phyloP scores from a whole-genome alignment of 2,113 vertebrate genomes.

The Cnemophilus loriae region DNA sequence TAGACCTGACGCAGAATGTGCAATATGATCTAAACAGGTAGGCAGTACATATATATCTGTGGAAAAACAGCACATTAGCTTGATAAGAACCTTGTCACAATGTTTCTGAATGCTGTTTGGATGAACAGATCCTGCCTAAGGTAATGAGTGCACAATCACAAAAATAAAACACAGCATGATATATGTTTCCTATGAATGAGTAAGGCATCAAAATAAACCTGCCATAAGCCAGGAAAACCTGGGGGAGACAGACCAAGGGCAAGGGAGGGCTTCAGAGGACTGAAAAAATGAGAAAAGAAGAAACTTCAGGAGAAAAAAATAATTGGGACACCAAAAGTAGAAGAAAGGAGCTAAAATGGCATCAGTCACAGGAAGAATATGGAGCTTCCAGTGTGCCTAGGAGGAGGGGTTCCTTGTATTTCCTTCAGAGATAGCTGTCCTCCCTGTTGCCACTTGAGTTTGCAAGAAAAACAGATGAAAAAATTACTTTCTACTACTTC shows the following conservation, averaged over 20 bases:
- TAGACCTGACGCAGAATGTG: conserved; percentile 95
- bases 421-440: not conserved
- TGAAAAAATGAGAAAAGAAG: not conserved
- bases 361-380: not conserved
- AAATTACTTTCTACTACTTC: not conserved
- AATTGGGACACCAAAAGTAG: not conserved
- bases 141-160: not conserved
- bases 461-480: not conserved
- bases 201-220: not conserved
- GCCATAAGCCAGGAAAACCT: not conserved
- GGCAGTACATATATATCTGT: not conserved
- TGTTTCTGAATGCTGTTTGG: not conserved
- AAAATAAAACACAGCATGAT: not conserved
- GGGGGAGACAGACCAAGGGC: not conserved
- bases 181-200: not conserved
- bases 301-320: not conserved
- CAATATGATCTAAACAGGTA: conserved; percentile 97
- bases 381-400: not conserved
- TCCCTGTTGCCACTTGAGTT: not conserved
- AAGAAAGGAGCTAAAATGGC: not conserved
- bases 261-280: not conserved
- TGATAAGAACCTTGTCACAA: not conserved
- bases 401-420: not conserved
- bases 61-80: not conserved
- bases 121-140: not conserved